Evolutionary conservation across 2,888 invertebrate species (phyloP).

Genomic region (Cordilura impudica): DNA sequence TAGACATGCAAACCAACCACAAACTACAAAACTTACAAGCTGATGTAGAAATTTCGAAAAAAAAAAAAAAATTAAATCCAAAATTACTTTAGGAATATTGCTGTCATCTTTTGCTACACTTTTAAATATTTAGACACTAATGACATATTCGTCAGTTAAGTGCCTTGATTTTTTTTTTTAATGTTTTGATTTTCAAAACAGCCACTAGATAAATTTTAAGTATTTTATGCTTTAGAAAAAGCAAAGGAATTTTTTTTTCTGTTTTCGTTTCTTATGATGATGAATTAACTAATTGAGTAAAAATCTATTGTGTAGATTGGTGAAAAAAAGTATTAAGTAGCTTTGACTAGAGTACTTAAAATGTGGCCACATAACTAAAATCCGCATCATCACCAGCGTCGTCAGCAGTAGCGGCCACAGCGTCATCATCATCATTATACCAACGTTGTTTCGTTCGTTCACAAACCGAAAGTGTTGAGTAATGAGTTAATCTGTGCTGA

Average conservation of each 20-base stretch:
- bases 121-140: slow-evolving; percentile 36
- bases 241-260: not conserved
- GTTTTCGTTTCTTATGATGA: not conserved
- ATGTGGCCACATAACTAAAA: slow-evolving; percentile 49
- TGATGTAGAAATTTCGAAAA: slow-evolving; percentile 13
- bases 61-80: slow-evolving; percentile 8
- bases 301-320: slow-evolving; percentile 3
- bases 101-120: slow-evolving; percentile 40
- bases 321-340: slow-evolving; percentile 26
- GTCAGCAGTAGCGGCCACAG: not conserved
- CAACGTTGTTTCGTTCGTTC: too few species aligned
- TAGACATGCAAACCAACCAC: slow-evolving; percentile 41
- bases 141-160: slow-evolving; percentile 56
- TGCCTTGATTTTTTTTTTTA: slow-evolving; percentile 54
- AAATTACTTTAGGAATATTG: slow-evolving; percentile 25
- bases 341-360: slow-evolving; percentile 4
- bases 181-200: slow-evolving; percentile 22
- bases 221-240: not conserved
- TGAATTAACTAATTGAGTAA: slow-evolving; percentile 10
- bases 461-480: slow-evolving; percentile 71
- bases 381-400: slow-evolving; percentile 13
- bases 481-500: slow-evolving; percentile 76
- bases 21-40: not conserved
- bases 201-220: not conserved
- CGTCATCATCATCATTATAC: slow-evolving; percentile 14